Conservation (phyloP, 92 coral and sea anemone genomes). For the Actinernus sp. region DNA sequence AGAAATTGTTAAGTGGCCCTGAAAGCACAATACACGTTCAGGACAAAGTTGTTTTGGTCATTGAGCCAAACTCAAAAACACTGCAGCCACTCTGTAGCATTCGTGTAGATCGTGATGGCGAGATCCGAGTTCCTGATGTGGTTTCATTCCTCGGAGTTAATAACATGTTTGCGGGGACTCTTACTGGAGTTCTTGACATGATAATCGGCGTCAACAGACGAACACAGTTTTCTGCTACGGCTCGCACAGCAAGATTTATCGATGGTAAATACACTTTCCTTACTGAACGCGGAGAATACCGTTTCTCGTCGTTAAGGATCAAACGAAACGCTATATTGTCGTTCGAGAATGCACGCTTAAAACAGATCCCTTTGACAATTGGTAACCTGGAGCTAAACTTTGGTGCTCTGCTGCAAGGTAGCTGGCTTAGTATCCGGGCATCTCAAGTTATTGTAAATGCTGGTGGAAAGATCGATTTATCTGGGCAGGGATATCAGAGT, state of each 20-base stretch:
- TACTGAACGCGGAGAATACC: slow-evolving; percentile 93
- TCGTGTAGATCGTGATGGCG: slow-evolving; percentile 85
- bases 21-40: slow-evolving; percentile 79
- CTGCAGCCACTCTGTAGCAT: slow-evolving; percentile 87
- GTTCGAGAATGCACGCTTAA: slow-evolving; percentile 79
- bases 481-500: slow-evolving; percentile 80
- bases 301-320: slow-evolving; percentile 81
- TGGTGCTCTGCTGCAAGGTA: slow-evolving; percentile 89
- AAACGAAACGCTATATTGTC: slow-evolving; percentile 85
- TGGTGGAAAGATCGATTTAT: slow-evolving; percentile 83
- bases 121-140: slow-evolving; percentile 87
- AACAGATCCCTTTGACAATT: slow-evolving; percentile 82
- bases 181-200: slow-evolving; percentile 96
- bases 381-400: slow-evolving; percentile 89
- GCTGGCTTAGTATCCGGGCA: slow-evolving; percentile 88
- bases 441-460: slow-evolving; percentile 74
- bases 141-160: slow-evolving; percentile 88
- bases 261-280: slow-evolving; percentile 95
- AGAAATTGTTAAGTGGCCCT: slow-evolving; percentile 72
- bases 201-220: slow-evolving; percentile 85
- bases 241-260: slow-evolving; percentile 93
- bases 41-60: slow-evolving; percentile 75
- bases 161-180: slow-evolving; percentile 86
- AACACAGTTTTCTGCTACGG: slow-evolving; percentile 80
- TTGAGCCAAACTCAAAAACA: slow-evolving; percentile 70